phyloP scores from a whole-genome alignment of 2,888 invertebrate genomes.

The Aromia moschata region DNA sequence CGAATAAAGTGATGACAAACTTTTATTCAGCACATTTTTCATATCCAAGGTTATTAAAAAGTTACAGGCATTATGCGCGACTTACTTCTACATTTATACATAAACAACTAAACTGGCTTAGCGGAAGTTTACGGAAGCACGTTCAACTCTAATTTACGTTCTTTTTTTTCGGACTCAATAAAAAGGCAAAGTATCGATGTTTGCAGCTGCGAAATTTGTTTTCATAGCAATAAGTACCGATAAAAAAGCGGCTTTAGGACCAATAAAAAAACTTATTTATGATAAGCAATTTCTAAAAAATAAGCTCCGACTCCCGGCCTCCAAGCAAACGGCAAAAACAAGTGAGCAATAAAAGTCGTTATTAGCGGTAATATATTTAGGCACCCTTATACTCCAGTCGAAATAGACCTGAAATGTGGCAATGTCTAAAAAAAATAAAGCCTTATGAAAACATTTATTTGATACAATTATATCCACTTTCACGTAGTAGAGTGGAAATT shows the following conservation, averaged over 20 bases:
- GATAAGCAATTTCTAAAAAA: constrained; percentile 36
- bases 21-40: too few relatives aligned
- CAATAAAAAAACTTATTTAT: constrained; percentile 33
- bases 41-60: too few relatives aligned
- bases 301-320: constrained; percentile 33
- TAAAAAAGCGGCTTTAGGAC: constrained; percentile 24
- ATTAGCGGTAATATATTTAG: constrained; percentile 49
- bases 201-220: constrained; percentile 16
- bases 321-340: constrained; percentile 43
- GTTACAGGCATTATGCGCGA: too few relatives aligned
- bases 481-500: too few relatives aligned
- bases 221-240: constrained; percentile 23
- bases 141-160: neutral
- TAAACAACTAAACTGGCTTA: too few relatives aligned
- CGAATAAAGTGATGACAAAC: too few relatives aligned
- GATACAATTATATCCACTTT: too few relatives aligned
- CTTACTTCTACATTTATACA: too few relatives aligned
- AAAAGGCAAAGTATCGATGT: constrained; percentile 13
- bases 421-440: too few relatives aligned
- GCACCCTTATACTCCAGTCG: constrained; percentile 47
- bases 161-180: neutral
- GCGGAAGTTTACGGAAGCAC: too few relatives aligned
- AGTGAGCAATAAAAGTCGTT: constrained; percentile 50
- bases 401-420: too few relatives aligned
- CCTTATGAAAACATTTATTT: too few relatives aligned